A percentile compares a stretch with the other conserved stretches of the same genome.
Evolutionary conservation across 2,113 vertebrate species (phyloP).

Genomic region (Oxygymnocypris stewartii): DNA sequence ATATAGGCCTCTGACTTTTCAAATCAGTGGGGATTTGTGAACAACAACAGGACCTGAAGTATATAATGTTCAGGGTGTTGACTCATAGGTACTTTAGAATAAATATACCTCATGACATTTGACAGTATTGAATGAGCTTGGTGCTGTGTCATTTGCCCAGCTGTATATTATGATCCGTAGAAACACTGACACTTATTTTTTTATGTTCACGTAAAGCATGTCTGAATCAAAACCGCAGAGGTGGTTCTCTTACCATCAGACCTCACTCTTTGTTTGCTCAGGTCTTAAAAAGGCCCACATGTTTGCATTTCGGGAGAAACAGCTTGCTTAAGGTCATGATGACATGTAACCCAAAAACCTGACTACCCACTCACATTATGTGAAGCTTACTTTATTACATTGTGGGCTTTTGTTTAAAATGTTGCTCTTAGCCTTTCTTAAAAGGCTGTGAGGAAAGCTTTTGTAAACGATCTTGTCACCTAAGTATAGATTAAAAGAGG

Average conservation of each 20-base stretch:
- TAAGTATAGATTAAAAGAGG: background rate
- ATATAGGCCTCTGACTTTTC: conserved; percentile 36
- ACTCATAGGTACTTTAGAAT: conserved; percentile 15
- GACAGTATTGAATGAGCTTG: background rate
- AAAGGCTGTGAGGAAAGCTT: conserved; percentile 4
- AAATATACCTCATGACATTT: background rate
- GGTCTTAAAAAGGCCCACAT: conserved; percentile 12
- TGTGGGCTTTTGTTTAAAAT: background rate
- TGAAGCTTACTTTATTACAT: background rate
- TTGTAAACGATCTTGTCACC: background rate
- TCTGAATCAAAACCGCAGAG: background rate
- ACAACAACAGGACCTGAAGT: background rate
- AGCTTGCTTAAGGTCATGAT: conserved; percentile 6
- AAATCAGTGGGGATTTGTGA: background rate
- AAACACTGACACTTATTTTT: background rate
- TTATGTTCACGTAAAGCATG: background rate
- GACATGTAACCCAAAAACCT: background rate
- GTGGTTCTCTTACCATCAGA: background rate
- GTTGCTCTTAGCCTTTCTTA: background rate
- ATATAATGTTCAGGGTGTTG: conserved; percentile 31
- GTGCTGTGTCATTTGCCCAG: background rate
- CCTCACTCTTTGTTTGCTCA: background rate
- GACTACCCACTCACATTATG: background rate
- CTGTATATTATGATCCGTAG: background rate
- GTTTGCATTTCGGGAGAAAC: conserved; percentile 20